phyloP scores from a whole-genome alignment of 2,888 invertebrate genomes.

The Lithosia quadra region DNA sequence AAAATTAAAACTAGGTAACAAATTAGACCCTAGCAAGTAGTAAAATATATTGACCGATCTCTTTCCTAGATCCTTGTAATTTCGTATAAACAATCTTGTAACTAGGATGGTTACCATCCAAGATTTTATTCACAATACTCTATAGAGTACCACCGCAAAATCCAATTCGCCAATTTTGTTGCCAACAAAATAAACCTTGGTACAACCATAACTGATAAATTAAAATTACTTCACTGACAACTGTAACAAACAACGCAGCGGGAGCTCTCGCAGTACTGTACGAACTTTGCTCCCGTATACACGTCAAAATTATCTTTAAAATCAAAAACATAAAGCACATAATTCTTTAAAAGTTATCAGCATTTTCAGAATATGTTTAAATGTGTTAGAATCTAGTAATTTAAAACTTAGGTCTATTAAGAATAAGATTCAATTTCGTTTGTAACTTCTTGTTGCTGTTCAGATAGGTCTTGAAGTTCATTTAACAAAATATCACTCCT shows the following conservation, averaged over 20 bases:
- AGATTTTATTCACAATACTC: neutral
- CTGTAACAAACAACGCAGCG: slow-evolving; percentile 74
- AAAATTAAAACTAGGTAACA: too few species aligned
- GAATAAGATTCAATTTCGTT: slow-evolving; percentile 28
- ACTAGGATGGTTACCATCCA: too few species aligned
- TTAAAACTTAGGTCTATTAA: slow-evolving; percentile 15
- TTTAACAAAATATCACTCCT: slow-evolving; percentile 59
- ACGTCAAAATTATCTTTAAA: slow-evolving; percentile 33
- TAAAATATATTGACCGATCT: too few species aligned
- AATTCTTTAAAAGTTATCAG: slow-evolving; percentile 15
- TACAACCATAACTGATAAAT: slow-evolving; percentile 62
- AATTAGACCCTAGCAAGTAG: too few species aligned
- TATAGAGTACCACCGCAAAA: slow-evolving; percentile 39
- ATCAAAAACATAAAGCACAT: slow-evolving; percentile 21
- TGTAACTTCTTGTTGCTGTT: slow-evolving; percentile 6
- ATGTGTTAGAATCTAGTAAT: slow-evolving; percentile 8
- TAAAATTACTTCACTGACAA: slow-evolving; percentile 70
- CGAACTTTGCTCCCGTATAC: slow-evolving; percentile 29
- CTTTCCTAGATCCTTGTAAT: too few species aligned
- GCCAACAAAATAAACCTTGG: slow-evolving; percentile 40
- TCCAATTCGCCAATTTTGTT: slow-evolving; percentile 33
- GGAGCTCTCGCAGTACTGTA: slow-evolving; percentile 56
- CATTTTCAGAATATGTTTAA: slow-evolving; percentile 9
- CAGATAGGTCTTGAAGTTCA: slow-evolving; percentile 42
- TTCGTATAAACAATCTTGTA: too few species aligned